Percentiles rank a stretch among this genome's conserved stretches.
These are phyloP conservation scores for Trichomycterus rosablanca DNA, from an alignment of 2,113 vertebrate genomes.

Conservation along the genomic window DNA sequence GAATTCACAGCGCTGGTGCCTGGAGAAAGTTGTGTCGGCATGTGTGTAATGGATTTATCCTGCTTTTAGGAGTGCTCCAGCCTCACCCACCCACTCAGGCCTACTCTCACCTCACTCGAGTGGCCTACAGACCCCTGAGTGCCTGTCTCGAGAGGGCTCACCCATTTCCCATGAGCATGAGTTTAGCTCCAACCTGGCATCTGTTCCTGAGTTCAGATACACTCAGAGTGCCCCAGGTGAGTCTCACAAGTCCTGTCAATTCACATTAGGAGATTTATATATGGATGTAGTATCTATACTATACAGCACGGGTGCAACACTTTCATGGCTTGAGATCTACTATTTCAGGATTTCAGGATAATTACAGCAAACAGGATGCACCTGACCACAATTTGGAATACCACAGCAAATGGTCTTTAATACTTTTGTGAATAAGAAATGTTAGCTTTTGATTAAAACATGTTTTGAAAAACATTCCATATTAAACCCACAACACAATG, in stretches of 20 bases:
- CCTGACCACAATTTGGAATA: too few species aligned
- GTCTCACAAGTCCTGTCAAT: constrained; percentile 15
- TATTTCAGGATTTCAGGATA: too few species aligned
- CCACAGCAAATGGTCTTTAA: too few species aligned
- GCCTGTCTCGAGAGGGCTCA: constrained; percentile 92
- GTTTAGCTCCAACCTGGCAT: constrained; percentile 85
- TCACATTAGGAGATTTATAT: too few species aligned
- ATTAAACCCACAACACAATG: too few species aligned
- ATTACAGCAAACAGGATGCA: too few species aligned
- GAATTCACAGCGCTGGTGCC: not conserved
- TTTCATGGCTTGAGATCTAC: too few species aligned
- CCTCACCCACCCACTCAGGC: constrained; percentile 93
- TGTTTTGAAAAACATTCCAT: too few species aligned
- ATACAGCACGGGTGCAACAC: too few species aligned
- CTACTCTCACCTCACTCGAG: constrained; percentile 89
- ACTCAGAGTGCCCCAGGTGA: constrained; percentile 95
- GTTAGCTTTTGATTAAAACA: too few species aligned
- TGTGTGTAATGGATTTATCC: not conserved
- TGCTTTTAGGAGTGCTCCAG: constrained; percentile 83
- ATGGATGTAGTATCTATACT: too few species aligned
- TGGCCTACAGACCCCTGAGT: constrained; percentile 94
- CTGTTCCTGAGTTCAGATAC: constrained; percentile 93
- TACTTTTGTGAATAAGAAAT: too few species aligned
- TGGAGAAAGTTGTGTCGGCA: not conserved
- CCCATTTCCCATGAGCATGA: constrained; percentile 89